Percentiles rank a stretch among this genome's conserved stretches.
phyloP scores from a whole-genome alignment of 1,140 invertebrate genomes.

The Bombus cullumanus region DNA sequence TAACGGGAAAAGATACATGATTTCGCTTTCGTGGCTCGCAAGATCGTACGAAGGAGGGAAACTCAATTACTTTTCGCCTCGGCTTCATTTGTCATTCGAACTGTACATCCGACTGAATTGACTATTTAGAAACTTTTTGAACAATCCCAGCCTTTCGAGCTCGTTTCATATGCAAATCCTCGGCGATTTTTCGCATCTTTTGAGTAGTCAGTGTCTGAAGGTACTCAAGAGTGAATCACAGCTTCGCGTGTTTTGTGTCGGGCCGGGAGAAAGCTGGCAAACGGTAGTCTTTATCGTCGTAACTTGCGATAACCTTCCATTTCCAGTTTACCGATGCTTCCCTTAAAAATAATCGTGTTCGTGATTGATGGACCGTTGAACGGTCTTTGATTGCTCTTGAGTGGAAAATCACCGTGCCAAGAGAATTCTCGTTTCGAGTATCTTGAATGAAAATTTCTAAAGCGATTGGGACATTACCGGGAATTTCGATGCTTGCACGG shows the following conservation, averaged over 20 bases:
- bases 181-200: conserved; percentile 3
- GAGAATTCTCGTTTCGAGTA: not conserved
- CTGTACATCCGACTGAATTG: not conserved
- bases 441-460: not conserved
- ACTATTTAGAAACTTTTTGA: not conserved
- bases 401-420: conserved; percentile 19
- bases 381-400: conserved; percentile 1
- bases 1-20: not conserved
- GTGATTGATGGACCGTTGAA: conserved; percentile 34
- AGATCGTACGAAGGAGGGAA: not conserved
- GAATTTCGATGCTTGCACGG: not conserved
- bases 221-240: conserved; percentile 16
- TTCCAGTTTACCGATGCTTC: conserved; percentile 2
- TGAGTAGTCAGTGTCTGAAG: not conserved
- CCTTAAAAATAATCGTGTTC: not conserved
- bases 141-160: not conserved
- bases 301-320: conserved; percentile 40
- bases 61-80: not conserved
- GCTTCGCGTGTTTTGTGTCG: conserved; percentile 27
- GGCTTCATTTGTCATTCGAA: not conserved
- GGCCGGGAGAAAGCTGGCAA: conserved; percentile 41
- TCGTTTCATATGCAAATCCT: conserved; percentile 31
- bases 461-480: not conserved
- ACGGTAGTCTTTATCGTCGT: conserved; percentile 49
- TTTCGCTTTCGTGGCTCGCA: conserved; percentile 2